Base-by-base conservation (phyloP, 1,140 invertebrate genomes). In the Sycobia sp. region DNA sequence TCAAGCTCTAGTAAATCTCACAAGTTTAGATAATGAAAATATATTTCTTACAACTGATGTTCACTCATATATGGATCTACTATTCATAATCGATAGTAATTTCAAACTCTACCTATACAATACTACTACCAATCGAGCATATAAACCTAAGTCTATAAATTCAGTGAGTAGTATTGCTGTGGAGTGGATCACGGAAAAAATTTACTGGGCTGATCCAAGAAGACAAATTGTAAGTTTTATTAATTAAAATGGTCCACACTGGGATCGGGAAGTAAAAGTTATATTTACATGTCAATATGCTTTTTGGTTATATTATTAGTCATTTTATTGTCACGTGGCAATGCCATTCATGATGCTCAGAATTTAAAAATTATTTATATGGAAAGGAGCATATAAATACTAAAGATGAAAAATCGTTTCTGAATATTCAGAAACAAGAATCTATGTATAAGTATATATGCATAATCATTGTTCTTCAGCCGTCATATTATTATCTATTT, bases 141-240 rank as follows among this genome's bases (percentile, higher is more conserved):
- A 75, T 82, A 16, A 81, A 90, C 67, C 75, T 80, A 9, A 87
- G 88, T 69, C 85, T 90, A 61, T 85, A 7, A 34, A 89, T 41
- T 88, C 88, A 20, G 91, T 91, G 1, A 87, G 88, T 0, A 89
- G 89, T 66, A 84, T 96, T 18, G 90, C 92, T 0, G 88, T 95
- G 2, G 94, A 97, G 72, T 95, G 92, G 91, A 86, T 96, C 27
- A 92, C 91, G 0, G 88, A 88, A 25, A 91, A 92, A 73, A 75
- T 97, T 0, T 97, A 96, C 73, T 97, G 93, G 93, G 91, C 92
- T 0, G 92, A 91, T 80, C 88, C 89, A 11, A 90, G 90, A 75
- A 88, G 91, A 73, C 91, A 93, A 78, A 81, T 90, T 76, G 89
- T 91, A 82, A 86, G 81, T 77, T 66, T 41, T 8, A 18, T 43